Percentiles rank a stretch among this genome's conserved stretches.
phyloP scores from a whole-genome alignment of 2,113 vertebrate species.

The Scophthalmus maximus region DNA sequence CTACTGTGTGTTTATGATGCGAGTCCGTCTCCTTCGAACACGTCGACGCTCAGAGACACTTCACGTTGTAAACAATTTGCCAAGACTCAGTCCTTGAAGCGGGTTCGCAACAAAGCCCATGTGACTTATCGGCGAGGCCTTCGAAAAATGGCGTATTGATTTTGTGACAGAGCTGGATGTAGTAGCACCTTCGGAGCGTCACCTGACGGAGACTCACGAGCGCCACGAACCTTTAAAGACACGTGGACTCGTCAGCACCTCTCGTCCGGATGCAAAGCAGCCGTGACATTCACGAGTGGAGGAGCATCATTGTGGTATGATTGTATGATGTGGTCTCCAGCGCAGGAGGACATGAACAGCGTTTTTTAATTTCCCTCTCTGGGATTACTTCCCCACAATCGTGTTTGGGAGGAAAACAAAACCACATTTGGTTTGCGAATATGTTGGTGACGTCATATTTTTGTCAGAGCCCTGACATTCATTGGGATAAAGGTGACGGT shows the following conservation, averaged over 20 bases:
- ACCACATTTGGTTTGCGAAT: conserved; percentile 23
- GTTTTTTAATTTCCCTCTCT: conserved; percentile 10
- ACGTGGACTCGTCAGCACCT: conserved; percentile 43
- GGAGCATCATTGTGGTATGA: conserved; percentile 15
- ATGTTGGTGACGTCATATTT: conserved; percentile 38
- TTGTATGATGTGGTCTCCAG: conserved; percentile 15
- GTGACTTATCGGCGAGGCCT: conserved; percentile 65
- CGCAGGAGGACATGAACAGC: conserved; percentile 4
- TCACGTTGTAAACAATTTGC: conserved; percentile 56
- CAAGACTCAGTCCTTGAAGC: conserved; percentile 57
- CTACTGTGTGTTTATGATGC: conserved; percentile 17
- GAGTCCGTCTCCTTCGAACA: conserved; percentile 8
- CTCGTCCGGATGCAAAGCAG: conserved; percentile 19
- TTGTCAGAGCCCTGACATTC: conserved; percentile 48
- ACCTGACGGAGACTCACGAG: conserved; percentile 17
- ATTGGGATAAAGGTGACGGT: neutral
- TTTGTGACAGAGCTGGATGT: conserved; percentile 68
- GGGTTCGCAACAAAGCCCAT: conserved; percentile 47
- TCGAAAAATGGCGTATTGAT: conserved; percentile 71
- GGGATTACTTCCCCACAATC: conserved; percentile 47
- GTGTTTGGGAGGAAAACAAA: conserved; percentile 6
- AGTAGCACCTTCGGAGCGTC: conserved; percentile 47
- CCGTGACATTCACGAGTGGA: conserved; percentile 57
- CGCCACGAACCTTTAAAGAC: conserved; percentile 32
- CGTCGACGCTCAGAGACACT: conserved; percentile 12